Evolutionary conservation across 2,113 vertebrate genomes (phyloP), one percentile per base, ranked within the genome.

Genomic region (Lota lota): DNA sequence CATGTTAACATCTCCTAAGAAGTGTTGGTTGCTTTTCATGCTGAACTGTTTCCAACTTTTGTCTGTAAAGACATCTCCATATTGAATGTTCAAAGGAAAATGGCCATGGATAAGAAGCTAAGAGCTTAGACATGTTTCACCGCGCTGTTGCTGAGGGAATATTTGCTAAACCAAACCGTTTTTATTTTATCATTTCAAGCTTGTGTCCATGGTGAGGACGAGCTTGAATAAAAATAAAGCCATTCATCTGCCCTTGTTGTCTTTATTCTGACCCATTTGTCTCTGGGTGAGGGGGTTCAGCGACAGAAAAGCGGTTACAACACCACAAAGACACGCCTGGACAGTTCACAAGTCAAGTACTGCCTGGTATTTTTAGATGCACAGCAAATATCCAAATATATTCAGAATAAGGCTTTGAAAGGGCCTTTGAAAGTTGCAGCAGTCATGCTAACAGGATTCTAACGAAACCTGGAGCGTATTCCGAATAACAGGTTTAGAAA

Each of bases 251-350:
- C 66, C 69, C 5, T 24, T 4, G 71, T 63, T 64, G 63, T 64
- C 64, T 77, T 64, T 69, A 77, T 76, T 79, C 66, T 80, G 77
- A 82, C 83, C 82, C 75, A 82, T 81, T 86, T 88, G 76, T 85
- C 69, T 76, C 20, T 66, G 61, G 76, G 77, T 77, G 77, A 83
- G 79, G 71, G 78, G 76, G 72, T 70, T 33, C 78, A 75, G 71
- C 77, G 82, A 67, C 80, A 73, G 68, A 79, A 78, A 79, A 85
- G 84, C 19, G 18, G 81, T 80, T 79, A 73, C 71, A 73, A 58
- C 65, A 72, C 59, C 72, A 79, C 78, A 66, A 60, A 68, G 79
- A 68, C 79, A 70, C 76, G 68, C 72, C 40, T 10, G 40, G 40
- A 47, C 40, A 11, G 7, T 12, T 0, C 40, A 14, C 40, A 47